phyloP scores from a whole-genome alignment of 2,888 invertebrate genomes.

The Unio delphinus region DNA sequence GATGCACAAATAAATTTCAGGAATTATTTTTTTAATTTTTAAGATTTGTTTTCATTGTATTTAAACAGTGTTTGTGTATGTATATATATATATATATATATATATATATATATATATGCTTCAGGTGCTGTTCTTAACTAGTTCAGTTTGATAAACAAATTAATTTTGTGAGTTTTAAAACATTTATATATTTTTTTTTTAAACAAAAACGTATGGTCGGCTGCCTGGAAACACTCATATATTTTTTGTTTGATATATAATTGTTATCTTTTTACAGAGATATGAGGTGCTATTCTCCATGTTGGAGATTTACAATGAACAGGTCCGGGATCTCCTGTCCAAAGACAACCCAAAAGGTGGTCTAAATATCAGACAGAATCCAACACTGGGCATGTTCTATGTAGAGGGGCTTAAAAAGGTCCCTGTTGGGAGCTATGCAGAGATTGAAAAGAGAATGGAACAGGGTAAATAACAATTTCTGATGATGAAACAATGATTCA shows the following conservation, averaged over 20 bases:
- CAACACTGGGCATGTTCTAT: constrained; percentile 70
- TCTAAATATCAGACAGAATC: constrained; percentile 69
- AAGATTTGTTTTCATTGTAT: too few relatives aligned
- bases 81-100: too few relatives aligned
- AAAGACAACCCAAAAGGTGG: constrained; percentile 71
- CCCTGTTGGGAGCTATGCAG: constrained; percentile 71
- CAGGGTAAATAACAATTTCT: constrained; percentile 59
- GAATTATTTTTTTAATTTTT: too few relatives aligned
- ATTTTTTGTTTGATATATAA: neutral
- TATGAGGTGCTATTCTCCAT: constrained; percentile 72
- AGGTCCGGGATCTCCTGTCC: constrained; percentile 70
- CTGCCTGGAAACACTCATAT: neutral
- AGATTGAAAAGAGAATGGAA: constrained; percentile 71
- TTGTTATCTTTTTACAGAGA: constrained; percentile 47
- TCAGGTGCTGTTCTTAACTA: too few relatives aligned
- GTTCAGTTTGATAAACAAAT: too few relatives aligned
- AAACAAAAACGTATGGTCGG: too few relatives aligned
- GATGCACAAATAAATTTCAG: too few relatives aligned
- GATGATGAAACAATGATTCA: too few relatives aligned
- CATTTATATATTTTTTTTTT: too few relatives aligned
- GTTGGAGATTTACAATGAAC: constrained; percentile 73
- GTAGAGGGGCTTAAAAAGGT: constrained; percentile 70
- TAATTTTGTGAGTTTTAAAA: too few relatives aligned
- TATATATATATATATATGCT: too few relatives aligned
- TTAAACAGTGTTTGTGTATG: too few relatives aligned